phyloP scores from a whole-genome alignment of 2,113 vertebrate genomes.

The Puntigrus tetrazona region DNA sequence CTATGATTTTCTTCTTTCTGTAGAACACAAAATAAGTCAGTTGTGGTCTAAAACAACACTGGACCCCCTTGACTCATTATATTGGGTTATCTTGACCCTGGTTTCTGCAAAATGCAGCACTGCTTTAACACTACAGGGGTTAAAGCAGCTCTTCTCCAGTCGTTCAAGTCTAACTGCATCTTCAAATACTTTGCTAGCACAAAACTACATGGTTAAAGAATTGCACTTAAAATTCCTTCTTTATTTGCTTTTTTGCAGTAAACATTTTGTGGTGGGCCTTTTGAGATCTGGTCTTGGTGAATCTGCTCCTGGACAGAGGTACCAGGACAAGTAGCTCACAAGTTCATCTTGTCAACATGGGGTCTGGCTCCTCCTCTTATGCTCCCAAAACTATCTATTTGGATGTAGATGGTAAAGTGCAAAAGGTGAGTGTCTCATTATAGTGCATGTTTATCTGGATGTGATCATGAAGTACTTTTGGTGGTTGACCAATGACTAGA shows the following conservation, averaged over 20 bases:
- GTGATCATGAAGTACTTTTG: neutral
- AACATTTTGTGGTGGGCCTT: neutral
- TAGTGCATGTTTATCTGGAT: neutral
- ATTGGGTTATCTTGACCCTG: neutral
- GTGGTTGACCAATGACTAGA: neutral
- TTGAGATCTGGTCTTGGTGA: neutral
- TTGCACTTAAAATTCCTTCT: neutral
- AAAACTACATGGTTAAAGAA: neutral
- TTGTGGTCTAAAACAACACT: neutral
- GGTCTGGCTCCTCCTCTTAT: slow-evolving; percentile 76
- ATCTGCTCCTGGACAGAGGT: neutral
- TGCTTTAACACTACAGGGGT: neutral
- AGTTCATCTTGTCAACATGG: slow-evolving; percentile 65
- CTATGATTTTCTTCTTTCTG: neutral
- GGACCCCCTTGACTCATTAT: neutral
- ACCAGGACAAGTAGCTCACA: neutral
- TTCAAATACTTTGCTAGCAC: neutral
- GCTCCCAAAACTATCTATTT: slow-evolving; percentile 75
- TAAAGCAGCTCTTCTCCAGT: neutral
- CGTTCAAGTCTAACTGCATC: too few relatives aligned
- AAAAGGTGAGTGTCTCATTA: slow-evolving; percentile 68
- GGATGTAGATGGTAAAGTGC: slow-evolving; percentile 76
- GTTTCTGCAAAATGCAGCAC: neutral
- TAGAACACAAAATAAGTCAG: neutral
- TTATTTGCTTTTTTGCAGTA: neutral